Conservation (phyloP, 2,113 vertebrate genomes). For the Microcebus griseorufus region DNA sequence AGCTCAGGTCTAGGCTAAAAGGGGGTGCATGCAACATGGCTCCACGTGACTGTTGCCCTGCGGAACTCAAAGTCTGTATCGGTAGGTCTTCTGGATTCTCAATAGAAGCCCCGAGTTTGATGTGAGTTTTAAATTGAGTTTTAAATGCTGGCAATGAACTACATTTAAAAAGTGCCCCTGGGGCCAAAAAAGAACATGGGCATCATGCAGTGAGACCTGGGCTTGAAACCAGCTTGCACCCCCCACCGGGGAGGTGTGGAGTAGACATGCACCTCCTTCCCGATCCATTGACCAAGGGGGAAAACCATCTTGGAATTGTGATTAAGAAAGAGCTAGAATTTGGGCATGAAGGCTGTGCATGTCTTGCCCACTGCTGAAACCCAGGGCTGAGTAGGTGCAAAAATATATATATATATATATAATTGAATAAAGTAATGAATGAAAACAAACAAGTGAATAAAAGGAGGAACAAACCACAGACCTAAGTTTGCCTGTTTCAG, state of each 20-base stretch:
- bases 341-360: neutral
- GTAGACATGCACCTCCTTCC: neutral
- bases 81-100: neutral
- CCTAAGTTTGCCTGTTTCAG: neutral
- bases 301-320: neutral
- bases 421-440: neutral
- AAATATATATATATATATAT: neutral
- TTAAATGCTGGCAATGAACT: neutral
- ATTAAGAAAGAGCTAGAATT: neutral
- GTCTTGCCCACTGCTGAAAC: neutral
- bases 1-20: neutral
- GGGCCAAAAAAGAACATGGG: neutral
- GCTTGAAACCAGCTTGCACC: neutral
- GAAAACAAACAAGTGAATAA: neutral
- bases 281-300: neutral
- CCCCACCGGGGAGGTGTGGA: neutral
- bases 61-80: accelerated
- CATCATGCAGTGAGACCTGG: neutral
- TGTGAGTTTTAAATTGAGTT: neutral
- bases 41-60: accelerated
- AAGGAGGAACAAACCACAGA: neutral
- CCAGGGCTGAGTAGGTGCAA: neutral
- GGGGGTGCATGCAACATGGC: accelerated
- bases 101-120: neutral
- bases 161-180: neutral